Base-by-base conservation (phyloP, 2,888 invertebrate species). In the Dione vanillae region DNA sequence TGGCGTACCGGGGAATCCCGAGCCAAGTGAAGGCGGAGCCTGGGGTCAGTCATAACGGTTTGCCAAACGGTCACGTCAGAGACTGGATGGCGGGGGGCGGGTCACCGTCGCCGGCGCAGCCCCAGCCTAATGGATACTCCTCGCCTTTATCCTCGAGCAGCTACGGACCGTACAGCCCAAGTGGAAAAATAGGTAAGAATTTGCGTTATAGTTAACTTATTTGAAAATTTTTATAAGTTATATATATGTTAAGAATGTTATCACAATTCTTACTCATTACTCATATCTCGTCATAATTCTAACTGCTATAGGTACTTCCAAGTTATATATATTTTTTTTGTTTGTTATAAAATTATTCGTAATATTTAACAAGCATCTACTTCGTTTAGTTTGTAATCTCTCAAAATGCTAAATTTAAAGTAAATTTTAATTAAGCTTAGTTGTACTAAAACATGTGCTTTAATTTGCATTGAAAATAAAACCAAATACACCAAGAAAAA, bases 151-250 rank as follows among this genome's bases (percentile, higher is more conserved):
- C 97, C 67, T 96, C 97, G 19, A 96, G 97, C 88, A 97, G 97
- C 95, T 97, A 97, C 93, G 97, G 97, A 80, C 97, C 97, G 2
- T 97, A 97, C 89, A 97, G 97, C 93, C 97, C 97, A 77, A 97
- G 96, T 90, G 97, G 97, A 83, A 97, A 97, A 95, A 95, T 96
- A 94, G 97, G 97, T 97, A 81, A 96, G 96, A 94, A 67, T 20
- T 9, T 16, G 10, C 20, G 27, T 27, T 19, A 11, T 20, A 19
- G 5, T 49, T 9, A 11, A 49, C 3, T 5, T 49, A 2, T 20
- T 49, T 40, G 40, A 40, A 40, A 40, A 40, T 40, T 7, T 40
- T 7, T 40, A 10, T n/a, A n/a, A n/a, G n/a, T n/a, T n/a, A n/a
- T n/a, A n/a, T n/a, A n/a, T n/a, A n/a, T n/a, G n/a, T n/a, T n/a